Evolutionary conservation across 2,113 vertebrate genomes (phyloP).

Genomic region (Marmota monax): DNA sequence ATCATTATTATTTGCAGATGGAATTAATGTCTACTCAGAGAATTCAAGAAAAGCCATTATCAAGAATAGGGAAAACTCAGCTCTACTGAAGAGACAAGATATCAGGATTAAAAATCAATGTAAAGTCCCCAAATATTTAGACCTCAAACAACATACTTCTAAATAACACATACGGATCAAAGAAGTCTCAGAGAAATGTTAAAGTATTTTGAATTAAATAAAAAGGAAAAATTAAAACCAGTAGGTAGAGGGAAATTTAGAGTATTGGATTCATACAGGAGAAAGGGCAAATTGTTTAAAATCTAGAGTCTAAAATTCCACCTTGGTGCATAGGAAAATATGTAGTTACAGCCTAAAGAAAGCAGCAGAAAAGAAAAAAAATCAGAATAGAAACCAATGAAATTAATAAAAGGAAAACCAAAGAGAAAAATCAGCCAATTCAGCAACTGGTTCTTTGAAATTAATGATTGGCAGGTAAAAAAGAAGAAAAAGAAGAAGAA

Average conservation of each 20-base stretch:
- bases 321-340: constrained; percentile 6
- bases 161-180: constrained; percentile 13
- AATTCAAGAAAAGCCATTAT: constrained; percentile 28
- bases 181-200: neutral
- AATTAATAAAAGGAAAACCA: constrained; percentile 56
- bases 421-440: constrained; percentile 16
- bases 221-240: constrained; percentile 34
- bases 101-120: constrained; percentile 23
- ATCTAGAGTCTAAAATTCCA: constrained; percentile 28
- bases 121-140: neutral
- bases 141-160: constrained; percentile 14
- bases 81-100: neutral
- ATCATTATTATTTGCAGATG: constrained; percentile 15
- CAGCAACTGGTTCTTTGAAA: constrained; percentile 34
- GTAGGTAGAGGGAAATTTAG: neutral
- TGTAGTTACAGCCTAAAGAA: constrained; percentile 9
- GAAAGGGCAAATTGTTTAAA: constrained; percentile 7
- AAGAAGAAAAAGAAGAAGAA: constrained; percentile 28
- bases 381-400: neutral
- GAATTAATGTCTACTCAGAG: neutral
- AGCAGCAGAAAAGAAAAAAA: constrained; percentile 33
- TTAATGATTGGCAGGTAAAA: constrained; percentile 21
- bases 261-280: neutral
- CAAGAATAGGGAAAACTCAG: constrained; percentile 15
- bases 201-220: constrained; percentile 25